Evolutionary conservation across 2,797 vertebrate species (phyloP).

Genomic region (Xenopus petersii): DNA sequence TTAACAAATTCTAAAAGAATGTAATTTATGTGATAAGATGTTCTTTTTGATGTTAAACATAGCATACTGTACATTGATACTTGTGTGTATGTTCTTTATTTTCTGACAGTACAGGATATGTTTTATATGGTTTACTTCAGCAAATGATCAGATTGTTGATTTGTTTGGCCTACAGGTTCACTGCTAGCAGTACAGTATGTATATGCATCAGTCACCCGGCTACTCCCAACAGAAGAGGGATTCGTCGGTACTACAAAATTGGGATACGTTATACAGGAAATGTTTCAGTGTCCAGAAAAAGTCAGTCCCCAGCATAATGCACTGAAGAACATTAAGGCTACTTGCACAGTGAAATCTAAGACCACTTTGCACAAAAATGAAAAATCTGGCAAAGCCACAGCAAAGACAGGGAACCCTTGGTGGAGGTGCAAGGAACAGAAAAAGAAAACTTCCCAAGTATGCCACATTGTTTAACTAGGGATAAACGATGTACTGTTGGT

Average conservation of each 20-base stretch:
- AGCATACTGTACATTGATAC: too few species aligned
- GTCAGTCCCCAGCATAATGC: slow-evolving; percentile 61
- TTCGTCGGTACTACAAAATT: slow-evolving; percentile 68
- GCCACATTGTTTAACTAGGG: slow-evolving; percentile 35
- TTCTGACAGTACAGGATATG: too few species aligned
- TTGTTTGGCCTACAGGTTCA: slow-evolving; percentile 57
- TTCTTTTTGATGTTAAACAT: too few species aligned
- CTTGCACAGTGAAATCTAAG: slow-evolving; percentile 65
- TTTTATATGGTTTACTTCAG: too few species aligned
- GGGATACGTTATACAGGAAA: slow-evolving; percentile 63
- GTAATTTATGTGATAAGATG: too few species aligned
- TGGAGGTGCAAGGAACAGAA: slow-evolving; percentile 11
- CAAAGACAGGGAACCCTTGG: slow-evolving; percentile 1
- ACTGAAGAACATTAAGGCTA: slow-evolving; percentile 64
- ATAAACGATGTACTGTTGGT: too few species aligned
- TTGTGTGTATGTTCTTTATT: too few species aligned
- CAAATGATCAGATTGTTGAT: neutral
- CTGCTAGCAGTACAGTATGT: slow-evolving; percentile 71
- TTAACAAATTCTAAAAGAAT: too few species aligned
- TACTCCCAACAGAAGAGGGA: slow-evolving; percentile 63
- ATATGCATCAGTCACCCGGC: slow-evolving; percentile 65
- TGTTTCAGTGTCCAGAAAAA: slow-evolving; percentile 64
- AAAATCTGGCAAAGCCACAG: neutral
- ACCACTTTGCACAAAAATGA: slow-evolving; percentile 30
- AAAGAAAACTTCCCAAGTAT: slow-evolving; percentile 49